Base-by-base conservation (phyloP, 2,113 vertebrate genomes). In the Bufo bufo region DNA sequence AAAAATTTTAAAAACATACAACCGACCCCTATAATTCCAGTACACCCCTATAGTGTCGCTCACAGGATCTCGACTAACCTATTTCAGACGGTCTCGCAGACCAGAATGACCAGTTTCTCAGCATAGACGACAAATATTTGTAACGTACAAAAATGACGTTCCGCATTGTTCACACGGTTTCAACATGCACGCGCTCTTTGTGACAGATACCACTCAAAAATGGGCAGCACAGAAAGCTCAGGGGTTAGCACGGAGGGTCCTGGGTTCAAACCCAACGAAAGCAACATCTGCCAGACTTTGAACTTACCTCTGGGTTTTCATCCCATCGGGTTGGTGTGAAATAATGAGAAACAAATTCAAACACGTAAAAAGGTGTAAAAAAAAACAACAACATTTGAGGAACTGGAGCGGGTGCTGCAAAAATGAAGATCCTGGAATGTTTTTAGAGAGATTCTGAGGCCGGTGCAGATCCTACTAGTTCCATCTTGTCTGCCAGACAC, bases 401-500 rank as follows among this genome's bases (percentile, higher is more conserved):
- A n/a, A 23, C 5, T 1, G 50, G 43, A 77, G 74, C 45, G 17
- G 74, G 1, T 17, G 50, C 19, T 11, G 14, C 6, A 50, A 47
- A 17, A 50, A 52, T 63, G 71, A 49, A 59, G 11, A 43, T 14
- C 12, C 4, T 77, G 87, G 80, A 82, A 82, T 82, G 86, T 43
- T 75, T 83, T 77, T 69, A 83, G 49, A 23, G 61, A 69, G 9
- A 61, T 20, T 3, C 58, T 17, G 45, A 77, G 71, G 58, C 65
- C 19, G 9, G 50, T 13, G 61, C 54, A 49, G 77, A 74, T 54
- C 4, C 50, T 47, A 58, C 86, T 49, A 82, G 86, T 87, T 82
- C 65, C 33, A 59, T 82, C 86, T 87, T 82, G 86, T 43, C 77
- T 87, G 86, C 78, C 86, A 87, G 78, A 82, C 65, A 56, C 50